Percentiles rank a stretch among this genome's conserved stretches.
These are phyloP conservation scores for Epizoanthus rinbou DNA, from an alignment of 92 coral and sea anemone genomes.

Conservation along the genomic window DNA sequence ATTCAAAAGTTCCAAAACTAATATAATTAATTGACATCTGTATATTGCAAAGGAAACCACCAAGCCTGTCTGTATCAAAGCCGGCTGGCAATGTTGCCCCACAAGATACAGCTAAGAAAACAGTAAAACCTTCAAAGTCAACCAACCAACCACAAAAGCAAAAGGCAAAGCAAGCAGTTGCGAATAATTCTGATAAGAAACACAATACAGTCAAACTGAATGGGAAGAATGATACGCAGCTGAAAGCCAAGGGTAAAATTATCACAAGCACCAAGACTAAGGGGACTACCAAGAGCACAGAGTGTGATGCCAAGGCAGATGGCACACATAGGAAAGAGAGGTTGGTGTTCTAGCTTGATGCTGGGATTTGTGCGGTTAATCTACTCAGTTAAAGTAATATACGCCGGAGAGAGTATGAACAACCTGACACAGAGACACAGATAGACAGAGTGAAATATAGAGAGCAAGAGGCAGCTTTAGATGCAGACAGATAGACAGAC, in stretches of 20 bases:
- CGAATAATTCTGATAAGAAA: neutral
- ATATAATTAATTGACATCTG: no score
- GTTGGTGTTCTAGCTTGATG: neutral
- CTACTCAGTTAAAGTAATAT: no score
- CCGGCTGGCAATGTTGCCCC: no score
- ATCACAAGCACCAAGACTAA: neutral
- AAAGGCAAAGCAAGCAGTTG: neutral
- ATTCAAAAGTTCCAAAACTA: no score
- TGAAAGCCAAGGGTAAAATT: constrained; percentile 4
- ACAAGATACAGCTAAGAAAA: neutral
- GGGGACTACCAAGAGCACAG: neutral
- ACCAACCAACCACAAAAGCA: neutral
- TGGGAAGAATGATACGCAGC: neutral
- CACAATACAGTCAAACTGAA: neutral
- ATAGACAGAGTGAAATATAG: no score
- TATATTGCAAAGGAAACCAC: no score
- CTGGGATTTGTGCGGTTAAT: no score
- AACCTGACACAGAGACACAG: no score
- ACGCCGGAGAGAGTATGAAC: no score
- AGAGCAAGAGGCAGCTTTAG: no score
- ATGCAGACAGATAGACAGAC: no score
- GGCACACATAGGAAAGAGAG: neutral
- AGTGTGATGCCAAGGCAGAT: neutral
- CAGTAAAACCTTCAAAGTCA: neutral
- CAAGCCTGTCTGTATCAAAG: no score